These are phyloP conservation scores for Ctenicera cuprea DNA, from an alignment of 2,888 invertebrate species.

Conservation along the genomic window DNA sequence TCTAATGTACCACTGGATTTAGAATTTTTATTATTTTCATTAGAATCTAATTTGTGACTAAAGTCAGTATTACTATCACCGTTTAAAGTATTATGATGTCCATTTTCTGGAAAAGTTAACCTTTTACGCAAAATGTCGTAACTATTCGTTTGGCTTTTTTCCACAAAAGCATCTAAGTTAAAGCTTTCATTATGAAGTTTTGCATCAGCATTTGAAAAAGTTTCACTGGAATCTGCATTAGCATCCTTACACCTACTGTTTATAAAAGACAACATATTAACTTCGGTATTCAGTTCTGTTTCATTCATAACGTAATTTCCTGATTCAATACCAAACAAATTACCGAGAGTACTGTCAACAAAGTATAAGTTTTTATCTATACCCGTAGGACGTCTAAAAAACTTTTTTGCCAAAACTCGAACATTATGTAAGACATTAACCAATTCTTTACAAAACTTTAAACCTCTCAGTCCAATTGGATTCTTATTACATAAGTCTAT, in stretches of 20 bases:
- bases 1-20: conserved; percentile 11
- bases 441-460: conserved; percentile 68
- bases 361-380: conserved; percentile 62
- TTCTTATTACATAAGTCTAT: conserved; percentile 66
- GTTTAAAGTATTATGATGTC: neutral
- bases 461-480: conserved; percentile 62
- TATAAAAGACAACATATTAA: conserved; percentile 41
- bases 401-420: conserved; percentile 64
- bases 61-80: conserved; percentile 6
- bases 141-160: conserved; percentile 9
- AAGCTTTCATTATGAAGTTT: conserved; percentile 2
- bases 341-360: conserved; percentile 66
- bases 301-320: conserved; percentile 68
- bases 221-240: neutral
- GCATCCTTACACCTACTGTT: neutral
- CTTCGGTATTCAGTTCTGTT: conserved; percentile 66
- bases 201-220: neutral
- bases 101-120: neutral
- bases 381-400: conserved; percentile 63
- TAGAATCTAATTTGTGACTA: conserved; percentile 10
- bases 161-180: conserved; percentile 14
- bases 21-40: neutral
- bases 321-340: conserved; percentile 65
- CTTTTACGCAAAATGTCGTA: neutral
- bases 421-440: conserved; percentile 67